phyloP scores from a whole-genome alignment of 2,797 vertebrate species.

The Siniperca undulata region DNA sequence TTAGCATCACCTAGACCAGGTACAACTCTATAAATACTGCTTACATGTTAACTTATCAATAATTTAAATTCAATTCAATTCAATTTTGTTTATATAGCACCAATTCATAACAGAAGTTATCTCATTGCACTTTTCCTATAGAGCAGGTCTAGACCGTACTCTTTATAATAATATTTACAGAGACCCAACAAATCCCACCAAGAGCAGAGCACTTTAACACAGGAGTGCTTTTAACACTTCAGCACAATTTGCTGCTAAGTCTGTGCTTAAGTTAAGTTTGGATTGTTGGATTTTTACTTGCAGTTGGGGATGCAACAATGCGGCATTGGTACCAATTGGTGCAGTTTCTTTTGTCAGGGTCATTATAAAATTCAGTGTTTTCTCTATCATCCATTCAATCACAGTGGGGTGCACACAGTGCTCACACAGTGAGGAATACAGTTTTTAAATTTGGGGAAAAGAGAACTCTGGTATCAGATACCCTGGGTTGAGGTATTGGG shows the following conservation, averaged over 20 bases:
- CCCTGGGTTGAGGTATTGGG: too few species aligned
- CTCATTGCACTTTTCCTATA: too few species aligned
- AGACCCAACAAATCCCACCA: too few species aligned
- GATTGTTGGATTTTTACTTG: not conserved
- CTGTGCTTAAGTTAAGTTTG: not conserved
- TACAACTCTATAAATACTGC: not conserved
- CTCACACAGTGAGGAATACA: not conserved
- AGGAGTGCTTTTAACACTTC: not conserved
- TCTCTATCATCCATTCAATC: not conserved
- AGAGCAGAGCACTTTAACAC: not conserved
- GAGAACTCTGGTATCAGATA: not conserved
- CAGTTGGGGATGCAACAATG: too few species aligned
- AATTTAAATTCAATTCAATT: not conserved
- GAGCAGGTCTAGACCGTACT: too few species aligned
- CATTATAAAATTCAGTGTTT: not conserved
- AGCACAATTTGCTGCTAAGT: not conserved
- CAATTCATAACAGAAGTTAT: too few species aligned
- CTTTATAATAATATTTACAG: too few species aligned
- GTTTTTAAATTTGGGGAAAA: not conserved
- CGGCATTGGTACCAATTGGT: not conserved
- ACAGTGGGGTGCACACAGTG: not conserved
- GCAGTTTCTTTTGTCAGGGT: not conserved
- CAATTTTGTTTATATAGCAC: too few species aligned
- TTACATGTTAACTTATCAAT: not conserved
- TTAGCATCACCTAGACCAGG: not conserved